Percentiles rank a stretch among this genome's conserved stretches.
Conservation (phyloP, 1,140 invertebrate species). For the Cydia fagiglandana region DNA sequence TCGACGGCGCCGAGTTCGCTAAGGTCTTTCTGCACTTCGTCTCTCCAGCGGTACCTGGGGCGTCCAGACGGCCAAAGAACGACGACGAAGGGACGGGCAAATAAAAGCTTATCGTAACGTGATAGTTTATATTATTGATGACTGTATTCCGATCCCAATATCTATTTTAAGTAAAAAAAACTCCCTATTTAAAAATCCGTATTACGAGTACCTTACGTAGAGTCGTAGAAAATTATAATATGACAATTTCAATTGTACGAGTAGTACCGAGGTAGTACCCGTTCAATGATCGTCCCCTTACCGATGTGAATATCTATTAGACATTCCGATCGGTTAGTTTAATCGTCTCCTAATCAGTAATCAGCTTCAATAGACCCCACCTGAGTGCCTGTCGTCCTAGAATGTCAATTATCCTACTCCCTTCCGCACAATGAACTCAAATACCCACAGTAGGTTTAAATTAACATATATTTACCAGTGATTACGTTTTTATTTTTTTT, state of each 20-base stretch:
- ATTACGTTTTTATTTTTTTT: background rate
- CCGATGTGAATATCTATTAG: constrained; percentile 43
- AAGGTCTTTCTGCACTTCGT: too few species aligned
- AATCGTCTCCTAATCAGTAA: constrained; percentile 44
- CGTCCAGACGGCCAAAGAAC: too few species aligned
- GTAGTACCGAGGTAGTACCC: too few species aligned
- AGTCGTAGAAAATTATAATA: background rate
- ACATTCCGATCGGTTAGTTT: constrained; percentile 40
- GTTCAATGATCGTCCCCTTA: constrained; percentile 33
- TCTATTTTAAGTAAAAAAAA: too few species aligned
- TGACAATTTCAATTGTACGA: background rate
- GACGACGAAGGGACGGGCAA: too few species aligned
- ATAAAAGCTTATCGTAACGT: too few species aligned
- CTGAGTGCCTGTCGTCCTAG: constrained; percentile 37
- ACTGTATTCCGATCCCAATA: too few species aligned
- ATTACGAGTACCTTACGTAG: too few species aligned
- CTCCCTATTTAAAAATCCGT: too few species aligned
- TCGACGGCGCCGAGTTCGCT: too few species aligned
- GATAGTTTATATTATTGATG: too few species aligned
- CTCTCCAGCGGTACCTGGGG: too few species aligned
- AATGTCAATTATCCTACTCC: constrained; percentile 41
- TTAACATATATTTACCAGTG: background rate
- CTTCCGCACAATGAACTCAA: background rate
- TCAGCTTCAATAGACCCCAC: constrained; percentile 33
- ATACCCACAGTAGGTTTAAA: background rate